Percentiles rank a stretch among this genome's conserved stretches.
phyloP scores from a whole-genome alignment of 2,113 vertebrate genomes.

The Mixornis gularis region DNA sequence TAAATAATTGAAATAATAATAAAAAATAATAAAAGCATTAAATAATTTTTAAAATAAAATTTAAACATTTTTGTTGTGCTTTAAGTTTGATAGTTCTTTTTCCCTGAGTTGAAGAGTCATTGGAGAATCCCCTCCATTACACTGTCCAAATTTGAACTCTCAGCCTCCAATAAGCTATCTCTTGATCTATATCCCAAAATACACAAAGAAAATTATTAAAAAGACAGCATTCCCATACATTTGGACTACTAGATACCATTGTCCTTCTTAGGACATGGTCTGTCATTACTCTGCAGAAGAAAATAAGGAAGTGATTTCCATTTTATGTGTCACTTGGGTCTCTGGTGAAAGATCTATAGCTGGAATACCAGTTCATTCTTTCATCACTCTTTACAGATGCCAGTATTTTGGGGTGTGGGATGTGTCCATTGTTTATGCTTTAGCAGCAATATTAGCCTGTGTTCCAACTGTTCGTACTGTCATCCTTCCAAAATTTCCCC shows the following conservation, averaged over 20 bases:
- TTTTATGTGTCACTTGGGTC: rapidly evolving
- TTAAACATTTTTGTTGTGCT: rapidly evolving
- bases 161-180: background rate
- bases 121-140: rapidly evolving
- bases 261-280: background rate
- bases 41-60: background rate
- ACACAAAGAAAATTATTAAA: background rate
- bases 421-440: background rate
- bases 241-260: background rate
- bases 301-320: background rate
- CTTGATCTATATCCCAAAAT: background rate
- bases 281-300: background rate
- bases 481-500: background rate
- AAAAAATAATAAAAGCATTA: background rate
- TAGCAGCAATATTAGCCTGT: background rate
- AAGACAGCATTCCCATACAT: background rate
- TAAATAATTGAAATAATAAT: background rate
- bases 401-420: rapidly evolving
- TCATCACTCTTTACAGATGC: background rate
- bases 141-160: background rate
- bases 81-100: background rate
- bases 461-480: background rate
- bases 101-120: background rate
- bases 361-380: background rate
- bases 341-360: background rate